These are phyloP conservation scores for Celastrina argiolus DNA, from an alignment of 2,888 invertebrate species.

Conservation along the genomic window DNA sequence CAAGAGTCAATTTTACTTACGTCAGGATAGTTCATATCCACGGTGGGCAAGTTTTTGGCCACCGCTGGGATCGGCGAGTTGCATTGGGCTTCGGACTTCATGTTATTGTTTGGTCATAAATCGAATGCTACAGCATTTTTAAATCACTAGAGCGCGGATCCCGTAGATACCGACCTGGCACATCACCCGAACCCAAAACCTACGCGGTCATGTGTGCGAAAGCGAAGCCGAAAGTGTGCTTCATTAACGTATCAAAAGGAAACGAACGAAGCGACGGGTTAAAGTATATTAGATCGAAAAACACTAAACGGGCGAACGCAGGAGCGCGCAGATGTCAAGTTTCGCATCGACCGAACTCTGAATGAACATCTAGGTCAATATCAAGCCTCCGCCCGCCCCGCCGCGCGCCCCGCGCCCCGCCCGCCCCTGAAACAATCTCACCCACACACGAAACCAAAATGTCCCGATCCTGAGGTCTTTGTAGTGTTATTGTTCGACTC, in stretches of 20 bases:
- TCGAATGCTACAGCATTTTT: slow-evolving; percentile 44
- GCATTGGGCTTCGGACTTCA: slow-evolving; percentile 48
- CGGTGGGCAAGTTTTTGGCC: slow-evolving; percentile 48
- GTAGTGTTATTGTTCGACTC: slow-evolving; percentile 18
- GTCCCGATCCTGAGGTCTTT: slow-evolving; percentile 39
- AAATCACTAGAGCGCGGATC: slow-evolving; percentile 43
- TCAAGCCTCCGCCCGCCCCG: slow-evolving; percentile 62
- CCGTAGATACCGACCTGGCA: slow-evolving; percentile 46
- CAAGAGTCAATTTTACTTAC: slow-evolving; percentile 47
- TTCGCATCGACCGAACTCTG: slow-evolving; percentile 78
- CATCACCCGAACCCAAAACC: slow-evolving; percentile 38
- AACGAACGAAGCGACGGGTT: slow-evolving; percentile 48
- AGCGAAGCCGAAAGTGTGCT: background rate
- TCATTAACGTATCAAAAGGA: slow-evolving; percentile 36
- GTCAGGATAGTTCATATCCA: slow-evolving; percentile 58
- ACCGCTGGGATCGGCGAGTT: slow-evolving; percentile 51
- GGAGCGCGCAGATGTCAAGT: slow-evolving; percentile 77
- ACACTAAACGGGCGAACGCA: slow-evolving; percentile 70
- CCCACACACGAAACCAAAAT: slow-evolving; percentile 56
- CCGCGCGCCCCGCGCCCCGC: slow-evolving; percentile 46
- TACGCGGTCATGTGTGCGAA: slow-evolving; percentile 25
- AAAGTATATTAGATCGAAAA: slow-evolving; percentile 62
- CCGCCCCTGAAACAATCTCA: slow-evolving; percentile 53
- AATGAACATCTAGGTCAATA: slow-evolving; percentile 79
- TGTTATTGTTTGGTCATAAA: slow-evolving; percentile 36